Evolutionary conservation across 2,797 vertebrate genomes (phyloP), one percentile per base, ranked within the genome.

Genomic region (Leptoclinus maculatus): DNA sequence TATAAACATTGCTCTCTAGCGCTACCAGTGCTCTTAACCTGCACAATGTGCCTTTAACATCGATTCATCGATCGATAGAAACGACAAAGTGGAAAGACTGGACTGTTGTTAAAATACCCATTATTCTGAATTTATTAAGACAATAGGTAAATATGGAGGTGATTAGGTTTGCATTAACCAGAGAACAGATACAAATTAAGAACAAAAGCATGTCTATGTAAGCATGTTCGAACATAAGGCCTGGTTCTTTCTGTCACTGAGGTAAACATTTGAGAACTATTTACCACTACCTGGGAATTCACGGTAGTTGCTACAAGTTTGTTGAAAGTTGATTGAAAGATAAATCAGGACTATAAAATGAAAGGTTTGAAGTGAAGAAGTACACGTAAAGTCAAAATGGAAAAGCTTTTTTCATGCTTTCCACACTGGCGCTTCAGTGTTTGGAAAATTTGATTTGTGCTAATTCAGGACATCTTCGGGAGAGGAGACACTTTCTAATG

Each of bases 371-470:
- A 47, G 12, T 43, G 23, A 73, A 11, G 4, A 77, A 21, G 17
- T 54, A 3, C 56, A 58, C 11, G n/a, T 62, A 2, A 64, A 74
- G 14, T 39, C 16, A 58, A 76, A 67, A 53, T 29, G 25, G 14
- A 66, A 74, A 66, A 4, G 19, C 10, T 25, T 71, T 56, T 51
- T 56, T 49, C 23, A 38, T 14, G 17, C 17, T 71, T 80, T 43
- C 71, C 36, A 74, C 66, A 76, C 47, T 63, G 79, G 25, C 5
- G 3, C 39, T 10, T 68, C 12, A 43, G 14, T 58, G 45, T 83
- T 74, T 17, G 38, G 49, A 75, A 82, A 56, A 39, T 68, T 56
- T 12, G 38, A 38, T 76, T 58, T 69, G 27, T 45, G 16, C 45
- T 71, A 66, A 71, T 25, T 11, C 67, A 39, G 5, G 19, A 53